Evolutionary conservation across 2,888 invertebrate species (phyloP), one percentile per base, ranked within the genome.

Genomic region (Chloroclystis v-ata): DNA sequence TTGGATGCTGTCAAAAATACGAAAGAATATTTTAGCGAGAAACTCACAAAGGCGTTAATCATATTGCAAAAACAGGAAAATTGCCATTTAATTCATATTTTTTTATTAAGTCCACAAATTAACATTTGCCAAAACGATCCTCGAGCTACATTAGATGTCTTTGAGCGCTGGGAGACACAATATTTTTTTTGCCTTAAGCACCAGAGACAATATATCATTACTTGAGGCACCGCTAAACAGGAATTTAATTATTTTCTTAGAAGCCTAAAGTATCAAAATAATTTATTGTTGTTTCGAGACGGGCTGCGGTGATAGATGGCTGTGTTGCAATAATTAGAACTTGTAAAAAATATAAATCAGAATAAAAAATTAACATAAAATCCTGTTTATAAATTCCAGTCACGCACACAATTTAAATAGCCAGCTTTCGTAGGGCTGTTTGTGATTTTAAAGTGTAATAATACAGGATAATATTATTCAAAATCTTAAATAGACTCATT

Each of bases 1-100:
- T 87, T 87, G 3, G 83, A 57, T 0, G 56, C 86, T 87, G 57
- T 9, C 14, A 47, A 29, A 37, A 10, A 47, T 38, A 30, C 30
- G 13, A 13, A 16, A 14, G 9, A 4, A 20, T 5, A 20, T 20
- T 20, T 20, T 20, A 20, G 3, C 5, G 3, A 4, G 20, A 20
- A 20, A 20, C 20, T 20, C 20, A 20, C 20, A 14, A 29, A 37
- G 4, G 10, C 11, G n/a, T 16, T 7, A 13, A 35, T 16, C 11
- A 29, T 37, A 4, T 29, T 24, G 14, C 37, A 10, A 29, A 24
- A 13, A 24, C 16, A 20, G 26, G n/a, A 16, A 16, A 14, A 6
- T 16, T 5, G 12, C 13, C 4, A 30, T 30, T 30, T 30, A 13
- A 30, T 30, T 13, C 30, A 13, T 30, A 13, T 8, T 30, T 30